A percentile compares a stretch with the other conserved stretches of the same genome.
phyloP scores from a whole-genome alignment of 2,797 vertebrate genomes.

The Dromococcyx pavoninus region DNA sequence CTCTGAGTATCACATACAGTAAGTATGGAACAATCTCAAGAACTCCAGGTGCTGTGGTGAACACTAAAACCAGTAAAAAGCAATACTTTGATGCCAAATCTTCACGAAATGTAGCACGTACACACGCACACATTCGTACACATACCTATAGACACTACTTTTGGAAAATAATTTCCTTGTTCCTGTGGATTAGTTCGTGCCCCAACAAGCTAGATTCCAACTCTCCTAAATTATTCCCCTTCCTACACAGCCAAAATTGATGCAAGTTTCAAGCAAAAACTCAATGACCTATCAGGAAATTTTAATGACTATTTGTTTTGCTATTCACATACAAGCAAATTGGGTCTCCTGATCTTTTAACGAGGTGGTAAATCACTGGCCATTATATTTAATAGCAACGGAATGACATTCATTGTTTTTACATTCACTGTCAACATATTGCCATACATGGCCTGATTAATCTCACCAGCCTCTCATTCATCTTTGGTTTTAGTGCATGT shows the following conservation, averaged over 20 bases:
- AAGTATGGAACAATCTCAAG: not conserved
- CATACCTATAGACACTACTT: not conserved
- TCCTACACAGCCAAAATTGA: not conserved
- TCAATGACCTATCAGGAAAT: not conserved
- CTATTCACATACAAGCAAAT: conserved; percentile 5
- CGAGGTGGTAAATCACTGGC: conserved; percentile 18
- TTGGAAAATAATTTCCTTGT: not conserved
- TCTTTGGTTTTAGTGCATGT: not conserved
- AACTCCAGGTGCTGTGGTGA: not conserved
- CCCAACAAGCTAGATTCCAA: not conserved
- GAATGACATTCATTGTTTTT: conserved; percentile 30
- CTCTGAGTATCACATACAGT: not conserved
- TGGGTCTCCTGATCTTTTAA: not conserved
- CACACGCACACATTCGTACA: not conserved
- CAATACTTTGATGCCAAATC: not conserved
- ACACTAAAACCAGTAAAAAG: not conserved
- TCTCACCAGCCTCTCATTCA: conserved; percentile 18
- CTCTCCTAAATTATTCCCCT: not conserved
- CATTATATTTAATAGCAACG: conserved; percentile 33
- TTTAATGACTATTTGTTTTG: conserved; percentile 23
- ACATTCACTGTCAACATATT: not conserved
- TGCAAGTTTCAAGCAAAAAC: not conserved
- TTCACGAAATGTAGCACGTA: not conserved
- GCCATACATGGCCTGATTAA: conserved; percentile 6
- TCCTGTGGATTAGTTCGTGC: rapidly evolving